Base-by-base conservation (phyloP, 1,140 invertebrate genomes). In the Hormaphis cornu region DNA sequence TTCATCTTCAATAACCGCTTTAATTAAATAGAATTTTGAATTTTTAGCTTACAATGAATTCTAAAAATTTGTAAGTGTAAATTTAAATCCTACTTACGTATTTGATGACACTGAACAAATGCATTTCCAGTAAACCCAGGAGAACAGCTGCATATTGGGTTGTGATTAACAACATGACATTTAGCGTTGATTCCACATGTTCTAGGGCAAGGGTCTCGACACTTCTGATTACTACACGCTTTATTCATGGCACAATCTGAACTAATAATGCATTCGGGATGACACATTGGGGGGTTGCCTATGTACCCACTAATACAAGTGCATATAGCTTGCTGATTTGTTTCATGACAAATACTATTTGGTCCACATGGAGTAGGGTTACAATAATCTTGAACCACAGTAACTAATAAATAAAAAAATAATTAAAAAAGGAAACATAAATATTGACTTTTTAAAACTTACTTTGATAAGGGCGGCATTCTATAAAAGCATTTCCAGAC, bases 271-370 rank as follows among this genome's bases (percentile, higher is more conserved):
- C 87, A 90, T 77, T 87, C 85, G 18, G 86, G 87, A 42, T 85
- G 80, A 75, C 87, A 89, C 8, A 53, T 71, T n/a, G 89, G 89
- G 52, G 89, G 89, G 18, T 84, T 80, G 35, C 89, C 89, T 71
- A 88, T 82, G 72, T 86, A 92, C 24, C 86, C 87, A 72, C 83
- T 81, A 26, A 90, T 75, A 75, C 90, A 92, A 24, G 89, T 88
- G 74, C 90, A 93, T 1, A 89, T 85, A 2, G 88, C 87, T 74
- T 89, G 86, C 30, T 83, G 85, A 73, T 89, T 86, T 48, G 83
- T 77, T 66, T 84, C 85, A 72, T 83, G 82, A 77, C 89, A 93
- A 73, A 87, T 81, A 75, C 87, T 89, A 76, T 91, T 90, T 1
- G 86, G 84, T 42, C 89, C 89, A 76, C 88, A 90, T 1, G 87